These are phyloP conservation scores for Sphyrna mokarran DNA, from an alignment of 2,113 vertebrate genomes.

Conservation along the genomic window DNA sequence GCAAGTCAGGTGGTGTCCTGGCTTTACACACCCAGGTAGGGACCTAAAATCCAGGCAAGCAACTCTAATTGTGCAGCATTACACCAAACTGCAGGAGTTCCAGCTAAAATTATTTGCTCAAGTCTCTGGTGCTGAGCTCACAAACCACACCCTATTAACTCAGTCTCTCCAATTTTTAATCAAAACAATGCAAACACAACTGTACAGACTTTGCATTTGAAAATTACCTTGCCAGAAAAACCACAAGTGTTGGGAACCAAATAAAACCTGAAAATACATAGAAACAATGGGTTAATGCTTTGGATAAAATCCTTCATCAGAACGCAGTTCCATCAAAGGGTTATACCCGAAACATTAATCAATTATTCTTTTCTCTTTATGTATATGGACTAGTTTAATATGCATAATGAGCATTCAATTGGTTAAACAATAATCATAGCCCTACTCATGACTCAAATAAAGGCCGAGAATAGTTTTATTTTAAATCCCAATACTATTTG, in stretches of 20 bases:
- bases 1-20: too few species aligned
- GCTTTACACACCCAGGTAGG: too few species aligned
- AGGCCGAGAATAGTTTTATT: not conserved
- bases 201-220: not conserved
- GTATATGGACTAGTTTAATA: not conserved
- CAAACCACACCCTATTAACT: not conserved
- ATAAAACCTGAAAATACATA: not conserved
- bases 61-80: too few species aligned
- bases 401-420: not conserved
- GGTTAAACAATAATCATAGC: not conserved
- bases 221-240: not conserved
- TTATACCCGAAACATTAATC: not conserved
- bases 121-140: not conserved
- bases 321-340: not conserved
- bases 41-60: too few species aligned
- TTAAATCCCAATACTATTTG: not conserved
- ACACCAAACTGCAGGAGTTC: not conserved
- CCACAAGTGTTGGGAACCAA: not conserved
- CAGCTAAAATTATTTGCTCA: not conserved
- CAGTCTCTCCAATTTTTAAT: not conserved
- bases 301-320: not conserved
- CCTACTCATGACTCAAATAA: not conserved
- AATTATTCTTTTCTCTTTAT: too few species aligned
- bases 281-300: not conserved
- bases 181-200: not conserved